phyloP scores from a whole-genome alignment of 1,140 invertebrate genomes.

The Drosophila tani region DNA sequence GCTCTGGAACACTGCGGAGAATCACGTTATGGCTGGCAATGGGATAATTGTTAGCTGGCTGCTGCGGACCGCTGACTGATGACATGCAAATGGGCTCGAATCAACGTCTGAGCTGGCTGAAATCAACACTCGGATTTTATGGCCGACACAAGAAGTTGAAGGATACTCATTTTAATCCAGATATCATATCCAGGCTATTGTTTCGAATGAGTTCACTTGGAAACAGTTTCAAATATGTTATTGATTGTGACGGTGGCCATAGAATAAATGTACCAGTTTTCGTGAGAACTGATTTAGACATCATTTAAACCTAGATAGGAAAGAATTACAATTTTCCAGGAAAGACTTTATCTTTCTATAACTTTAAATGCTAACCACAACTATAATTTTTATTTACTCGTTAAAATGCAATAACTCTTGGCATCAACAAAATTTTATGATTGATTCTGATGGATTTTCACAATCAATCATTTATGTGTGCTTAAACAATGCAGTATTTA shows the following conservation, averaged over 20 bases:
- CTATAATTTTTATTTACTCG: not conserved
- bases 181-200: too few species aligned
- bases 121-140: constrained; percentile 1
- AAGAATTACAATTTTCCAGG: too few species aligned
- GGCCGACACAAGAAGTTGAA: not conserved
- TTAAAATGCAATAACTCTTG: not conserved
- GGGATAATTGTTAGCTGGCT: constrained; percentile 36
- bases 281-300: too few species aligned
- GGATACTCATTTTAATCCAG: not conserved
- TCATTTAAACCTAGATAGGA: too few species aligned
- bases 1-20: constrained; percentile 20
- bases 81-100: constrained; percentile 33
- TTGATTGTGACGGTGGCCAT: too few species aligned
- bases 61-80: constrained; percentile 27
- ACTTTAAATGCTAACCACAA: too few species aligned
- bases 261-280: too few species aligned
- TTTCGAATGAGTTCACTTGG: too few species aligned
- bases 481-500: not conserved
- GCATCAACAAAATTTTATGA: too few species aligned
- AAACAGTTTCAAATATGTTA: too few species aligned
- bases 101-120: constrained; percentile 17
- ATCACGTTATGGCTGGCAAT: constrained; percentile 40
- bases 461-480: not conserved
- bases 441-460: not conserved
- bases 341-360: too few species aligned